Base-by-base conservation (phyloP, 37 sponge, comb jelly and placozoan species). In the Aplysina aerophoba region DNA sequence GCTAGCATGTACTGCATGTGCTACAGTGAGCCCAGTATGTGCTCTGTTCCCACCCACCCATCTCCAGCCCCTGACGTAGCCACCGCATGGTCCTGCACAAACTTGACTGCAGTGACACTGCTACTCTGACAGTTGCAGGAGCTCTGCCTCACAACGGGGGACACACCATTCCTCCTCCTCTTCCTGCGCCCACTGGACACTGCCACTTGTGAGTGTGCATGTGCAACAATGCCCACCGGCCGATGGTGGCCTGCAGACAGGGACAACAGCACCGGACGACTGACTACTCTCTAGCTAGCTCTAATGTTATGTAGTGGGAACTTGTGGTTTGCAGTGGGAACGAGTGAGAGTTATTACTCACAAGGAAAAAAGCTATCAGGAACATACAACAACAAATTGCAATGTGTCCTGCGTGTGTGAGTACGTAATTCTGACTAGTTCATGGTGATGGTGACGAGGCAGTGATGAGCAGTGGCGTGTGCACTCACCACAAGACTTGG, bases 21-120 rank as follows among this genome's bases (percentile, higher is more conserved):
- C n/a, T n/a, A n/a, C n/a, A n/a, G n/a, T n/a, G 31, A 12, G 31
- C 30, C 4, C 13, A 11, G 8, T 8, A 44, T 44, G 8, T 44
- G 50, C 6, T 44, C 6, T 44, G 50, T 44, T 3, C 8, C 8
- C 50, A 44, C 91, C 39, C 33, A 94, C 94, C 91, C 92, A 79
- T 91, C 91, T 38, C 38, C 71, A 41, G 91, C 68, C 30, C 94
- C 94, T 27, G 64, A 55, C 0, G 94, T 88, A 4, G 82, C 84
- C 33, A 94, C 31, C 58, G 81, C 78, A 58, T 94, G n/a, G 13
- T 85, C 81, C 19, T 85, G 83, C 44, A 84, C 86, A 56, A 91
- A 94, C 44, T 84, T 74, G 20, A 91, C 85, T 65, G 89, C 56
- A 30, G 91, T 94, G 20, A 94, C 94, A 27, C n/a, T 75, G 28